phyloP scores from a whole-genome alignment of 1,140 invertebrate genomes.

The Drosophila kanapiae region DNA sequence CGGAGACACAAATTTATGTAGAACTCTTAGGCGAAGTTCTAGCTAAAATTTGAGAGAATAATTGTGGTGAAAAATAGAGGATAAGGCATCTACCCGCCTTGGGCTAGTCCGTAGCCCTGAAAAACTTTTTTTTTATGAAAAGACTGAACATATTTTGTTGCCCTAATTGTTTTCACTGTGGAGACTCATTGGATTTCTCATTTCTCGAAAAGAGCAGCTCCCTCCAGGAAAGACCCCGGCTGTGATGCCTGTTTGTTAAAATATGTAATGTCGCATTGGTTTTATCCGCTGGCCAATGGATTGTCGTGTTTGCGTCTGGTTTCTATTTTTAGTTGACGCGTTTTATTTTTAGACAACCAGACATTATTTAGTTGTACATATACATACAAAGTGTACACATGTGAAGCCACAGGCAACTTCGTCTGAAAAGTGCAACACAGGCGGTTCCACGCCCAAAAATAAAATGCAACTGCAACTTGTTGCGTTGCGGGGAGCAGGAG shows the following conservation, averaged over 20 bases:
- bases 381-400: conserved; percentile 21
- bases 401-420: conserved; percentile 56
- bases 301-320: conserved; percentile 62
- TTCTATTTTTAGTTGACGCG: conserved; percentile 54
- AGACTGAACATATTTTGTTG: too few species aligned
- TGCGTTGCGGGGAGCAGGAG: conserved; percentile 30
- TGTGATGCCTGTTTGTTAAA: conserved; percentile 71
- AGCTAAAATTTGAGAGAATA: too few species aligned
- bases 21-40: too few species aligned
- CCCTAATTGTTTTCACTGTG: neutral
- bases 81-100: too few species aligned
- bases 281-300: conserved; percentile 69
- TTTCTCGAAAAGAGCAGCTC: conserved; percentile 1
- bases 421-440: conserved; percentile 59
- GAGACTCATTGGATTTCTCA: neutral
- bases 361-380: conserved; percentile 17
- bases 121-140: too few species aligned
- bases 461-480: conserved; percentile 69
- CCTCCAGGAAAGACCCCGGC: conserved; percentile 19
- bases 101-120: too few species aligned
- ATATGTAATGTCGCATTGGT: conserved; percentile 74
- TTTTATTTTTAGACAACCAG: conserved; percentile 74
- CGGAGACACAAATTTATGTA: too few species aligned
- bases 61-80: too few species aligned
- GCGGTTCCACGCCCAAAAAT: conserved; percentile 34